phyloP scores from a whole-genome alignment of 2,797 vertebrate genomes.

The Discoglossus pictus region DNA sequence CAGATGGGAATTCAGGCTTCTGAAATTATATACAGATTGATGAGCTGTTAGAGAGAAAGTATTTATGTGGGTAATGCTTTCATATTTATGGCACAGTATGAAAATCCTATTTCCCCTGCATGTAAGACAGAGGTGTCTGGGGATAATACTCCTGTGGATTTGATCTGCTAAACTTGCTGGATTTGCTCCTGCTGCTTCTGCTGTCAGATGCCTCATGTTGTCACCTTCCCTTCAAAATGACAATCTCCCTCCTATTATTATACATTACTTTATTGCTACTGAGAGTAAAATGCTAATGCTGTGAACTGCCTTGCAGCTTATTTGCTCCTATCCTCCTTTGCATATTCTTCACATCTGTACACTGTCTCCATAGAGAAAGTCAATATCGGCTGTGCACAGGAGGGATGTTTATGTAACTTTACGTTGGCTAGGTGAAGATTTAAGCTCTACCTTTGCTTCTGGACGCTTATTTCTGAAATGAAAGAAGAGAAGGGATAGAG shows the following conservation, averaged over 20 bases:
- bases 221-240: conserved; percentile 32
- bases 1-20: conserved; percentile 1
- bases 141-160: conserved; percentile 37
- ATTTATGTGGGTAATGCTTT: conserved; percentile 40
- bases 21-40: conserved; percentile 42
- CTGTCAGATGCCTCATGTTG: conserved; percentile 34
- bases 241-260: conserved; percentile 30
- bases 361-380: conserved; percentile 23
- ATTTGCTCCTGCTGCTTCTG: conserved; percentile 32
- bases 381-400: conserved; percentile 12
- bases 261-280: conserved; percentile 31
- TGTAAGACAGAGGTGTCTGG: conserved; percentile 44
- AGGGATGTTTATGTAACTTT: conserved; percentile 54
- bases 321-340: conserved; percentile 12
- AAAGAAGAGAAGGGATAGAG: conserved; percentile 3
- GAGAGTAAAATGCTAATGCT: conserved; percentile 7
- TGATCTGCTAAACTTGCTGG: conserved; percentile 45
- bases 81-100: conserved; percentile 32
- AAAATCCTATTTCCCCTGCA: conserved; percentile 26
- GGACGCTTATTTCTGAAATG: conserved; percentile 39
- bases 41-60: conserved; percentile 34
- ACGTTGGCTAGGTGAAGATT: conserved; percentile 13
- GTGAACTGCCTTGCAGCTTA: conserved; percentile 1
- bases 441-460: conserved; percentile 3
- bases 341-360: conserved; percentile 16